Percentiles rank a stretch among this genome's conserved stretches.
Evolutionary conservation across 2,797 vertebrate species (phyloP).

Genomic region (Molothrus ater): DNA sequence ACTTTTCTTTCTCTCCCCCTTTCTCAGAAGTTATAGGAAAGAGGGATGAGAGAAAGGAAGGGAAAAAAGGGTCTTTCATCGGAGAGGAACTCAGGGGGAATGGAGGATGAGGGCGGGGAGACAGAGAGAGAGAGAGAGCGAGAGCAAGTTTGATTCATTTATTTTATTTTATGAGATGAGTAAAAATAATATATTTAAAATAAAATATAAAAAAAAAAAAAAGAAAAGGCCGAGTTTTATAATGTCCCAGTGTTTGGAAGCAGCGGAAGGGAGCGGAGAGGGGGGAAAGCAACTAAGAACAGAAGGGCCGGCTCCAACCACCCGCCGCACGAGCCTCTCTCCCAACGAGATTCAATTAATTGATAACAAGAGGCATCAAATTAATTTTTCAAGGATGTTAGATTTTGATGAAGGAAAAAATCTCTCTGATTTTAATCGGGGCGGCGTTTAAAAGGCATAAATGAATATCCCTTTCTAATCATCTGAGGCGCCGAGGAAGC

Average conservation of each 20-base stretch:
- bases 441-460: conserved; percentile 78
- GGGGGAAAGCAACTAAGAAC: conserved; percentile 69
- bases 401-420: conserved; percentile 99
- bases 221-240: conserved; percentile 60
- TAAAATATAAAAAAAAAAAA: no score
- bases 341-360: conserved; percentile 99
- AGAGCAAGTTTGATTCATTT: conserved; percentile 59
- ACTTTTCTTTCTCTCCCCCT: conserved; percentile 29
- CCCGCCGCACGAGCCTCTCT: conserved; percentile 88
- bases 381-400: conserved; percentile 99
- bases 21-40: conserved; percentile 47
- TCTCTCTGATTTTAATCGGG: conserved; percentile 81
- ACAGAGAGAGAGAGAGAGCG: not conserved
- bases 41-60: conserved; percentile 36
- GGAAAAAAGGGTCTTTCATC: conserved; percentile 35
- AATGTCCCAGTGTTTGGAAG: conserved; percentile 73
- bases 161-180: conserved; percentile 72
- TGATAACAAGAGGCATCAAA: conserved; percentile 99
- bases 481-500: conserved; percentile 70
- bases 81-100: conserved; percentile 26
- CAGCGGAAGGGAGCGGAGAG: conserved; percentile 25
- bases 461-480: conserved; percentile 80
- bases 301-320: conserved; percentile 88
- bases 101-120: not conserved
- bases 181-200: conserved; percentile 63